Conservation (phyloP, 2,113 vertebrate genomes). For the Heptranchias perlo region DNA sequence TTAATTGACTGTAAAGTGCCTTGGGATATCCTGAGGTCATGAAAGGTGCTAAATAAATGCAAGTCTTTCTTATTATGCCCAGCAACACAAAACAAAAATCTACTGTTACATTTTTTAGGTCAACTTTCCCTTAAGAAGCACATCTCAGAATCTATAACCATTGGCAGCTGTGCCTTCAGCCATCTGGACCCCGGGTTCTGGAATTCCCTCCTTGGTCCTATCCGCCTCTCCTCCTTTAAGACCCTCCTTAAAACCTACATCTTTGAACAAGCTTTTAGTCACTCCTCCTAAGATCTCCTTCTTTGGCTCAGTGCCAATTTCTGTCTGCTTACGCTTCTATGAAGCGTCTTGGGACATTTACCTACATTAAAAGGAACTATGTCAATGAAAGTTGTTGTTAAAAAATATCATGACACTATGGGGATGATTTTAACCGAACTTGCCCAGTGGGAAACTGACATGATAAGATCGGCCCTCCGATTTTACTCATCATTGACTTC, state of each 20-base stretch:
- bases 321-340: too few species aligned
- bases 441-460: not conserved
- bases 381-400: not conserved
- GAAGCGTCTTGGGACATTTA: not conserved
- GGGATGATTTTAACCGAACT: not conserved
- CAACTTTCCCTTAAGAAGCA: not conserved
- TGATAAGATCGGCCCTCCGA: not conserved
- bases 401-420: not conserved
- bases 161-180: too few species aligned
- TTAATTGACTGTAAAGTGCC: not conserved
- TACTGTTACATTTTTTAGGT: not conserved
- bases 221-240: not conserved
- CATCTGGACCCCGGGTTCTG: not conserved
- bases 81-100: not conserved
- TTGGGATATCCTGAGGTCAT: not conserved
- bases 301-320: not conserved
- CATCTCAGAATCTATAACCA: not conserved
- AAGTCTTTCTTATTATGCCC: too few species aligned
- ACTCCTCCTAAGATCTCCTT: too few species aligned
- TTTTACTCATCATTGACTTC: too few species aligned
- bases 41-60: not conserved
- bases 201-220: not conserved
- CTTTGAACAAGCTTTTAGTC: too few species aligned
- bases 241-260: not conserved
- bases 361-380: not conserved